phyloP scores from a whole-genome alignment of 2,888 invertebrate genomes.

The Lithophane socia region DNA sequence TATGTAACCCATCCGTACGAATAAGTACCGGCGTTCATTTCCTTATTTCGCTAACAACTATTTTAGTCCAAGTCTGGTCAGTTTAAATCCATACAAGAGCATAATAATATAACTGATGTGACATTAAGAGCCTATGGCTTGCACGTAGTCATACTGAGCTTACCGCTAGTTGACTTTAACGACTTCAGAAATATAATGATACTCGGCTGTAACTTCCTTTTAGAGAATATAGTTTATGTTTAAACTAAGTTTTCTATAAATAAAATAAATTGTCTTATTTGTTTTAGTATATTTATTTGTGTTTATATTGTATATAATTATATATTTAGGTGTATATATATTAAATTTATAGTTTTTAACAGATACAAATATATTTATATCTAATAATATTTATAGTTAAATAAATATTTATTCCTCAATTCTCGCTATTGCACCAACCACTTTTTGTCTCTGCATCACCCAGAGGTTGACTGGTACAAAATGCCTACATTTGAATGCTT shows the following conservation, averaged over 20 bases:
- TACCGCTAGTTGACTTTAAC: constrained; percentile 11
- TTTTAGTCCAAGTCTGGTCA: neutral
- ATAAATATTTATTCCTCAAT: no score
- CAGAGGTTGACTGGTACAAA: no score
- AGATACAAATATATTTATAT: no score
- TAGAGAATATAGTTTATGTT: neutral
- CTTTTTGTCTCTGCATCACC: no score
- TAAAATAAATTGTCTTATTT: neutral
- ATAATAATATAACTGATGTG: constrained; percentile 1
- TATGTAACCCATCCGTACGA: no score
- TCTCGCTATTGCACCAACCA: no score
- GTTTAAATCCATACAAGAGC: neutral
- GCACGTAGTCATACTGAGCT: constrained; percentile 26
- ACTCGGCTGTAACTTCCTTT: neutral
- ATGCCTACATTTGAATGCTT: no score
- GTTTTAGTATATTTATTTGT: no score
- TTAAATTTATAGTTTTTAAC: no score
- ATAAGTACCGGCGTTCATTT: neutral
- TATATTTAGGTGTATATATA: no score
- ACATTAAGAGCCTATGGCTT: constrained; percentile 29
- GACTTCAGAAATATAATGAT: constrained; percentile 7
- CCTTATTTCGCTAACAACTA: neutral
- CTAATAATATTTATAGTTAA: no score
- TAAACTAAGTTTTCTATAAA: neutral
- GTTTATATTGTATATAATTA: no score